Conservation (phyloP, 64 coral and sea anemone genomes). For the Anthopleura sola region DNA sequence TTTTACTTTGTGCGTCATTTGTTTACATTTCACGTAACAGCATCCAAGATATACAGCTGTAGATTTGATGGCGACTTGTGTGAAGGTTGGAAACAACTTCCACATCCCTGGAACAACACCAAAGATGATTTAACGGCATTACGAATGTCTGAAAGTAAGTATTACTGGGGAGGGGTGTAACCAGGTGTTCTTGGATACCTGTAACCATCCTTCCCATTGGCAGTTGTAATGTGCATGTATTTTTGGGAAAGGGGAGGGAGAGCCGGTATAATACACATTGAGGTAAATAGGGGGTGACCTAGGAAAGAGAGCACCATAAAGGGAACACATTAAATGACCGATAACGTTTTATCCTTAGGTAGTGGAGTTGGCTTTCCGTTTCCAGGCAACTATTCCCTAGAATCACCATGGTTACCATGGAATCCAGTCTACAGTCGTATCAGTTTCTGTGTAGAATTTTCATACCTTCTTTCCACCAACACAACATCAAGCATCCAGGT, state of each 20-base stretch:
- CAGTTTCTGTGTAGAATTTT: slow-evolving; percentile 7
- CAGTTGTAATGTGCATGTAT: no score
- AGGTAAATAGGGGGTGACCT: no score
- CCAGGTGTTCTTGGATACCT: no score
- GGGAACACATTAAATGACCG: background rate
- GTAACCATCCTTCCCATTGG: no score
- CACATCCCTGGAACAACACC: background rate
- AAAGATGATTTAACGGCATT: background rate
- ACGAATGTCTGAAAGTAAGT: background rate
- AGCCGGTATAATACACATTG: no score
- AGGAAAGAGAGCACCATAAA: no score
- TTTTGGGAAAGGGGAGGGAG: background rate
- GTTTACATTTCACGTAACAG: background rate
- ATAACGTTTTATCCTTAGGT: background rate
- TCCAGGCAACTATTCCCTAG: background rate
- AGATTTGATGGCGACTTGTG: background rate
- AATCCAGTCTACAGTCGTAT: background rate
- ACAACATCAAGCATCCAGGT: background rate
- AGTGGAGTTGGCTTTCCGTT: background rate
- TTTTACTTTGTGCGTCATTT: no score
- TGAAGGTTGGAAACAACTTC: background rate
- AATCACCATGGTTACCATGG: background rate
- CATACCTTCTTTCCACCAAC: background rate
- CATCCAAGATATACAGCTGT: background rate
- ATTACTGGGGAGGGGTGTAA: no score